Percentiles rank a stretch among this genome's conserved stretches.
phyloP scores from a whole-genome alignment of 2,113 vertebrate species.

The Pedetes capensis region DNA sequence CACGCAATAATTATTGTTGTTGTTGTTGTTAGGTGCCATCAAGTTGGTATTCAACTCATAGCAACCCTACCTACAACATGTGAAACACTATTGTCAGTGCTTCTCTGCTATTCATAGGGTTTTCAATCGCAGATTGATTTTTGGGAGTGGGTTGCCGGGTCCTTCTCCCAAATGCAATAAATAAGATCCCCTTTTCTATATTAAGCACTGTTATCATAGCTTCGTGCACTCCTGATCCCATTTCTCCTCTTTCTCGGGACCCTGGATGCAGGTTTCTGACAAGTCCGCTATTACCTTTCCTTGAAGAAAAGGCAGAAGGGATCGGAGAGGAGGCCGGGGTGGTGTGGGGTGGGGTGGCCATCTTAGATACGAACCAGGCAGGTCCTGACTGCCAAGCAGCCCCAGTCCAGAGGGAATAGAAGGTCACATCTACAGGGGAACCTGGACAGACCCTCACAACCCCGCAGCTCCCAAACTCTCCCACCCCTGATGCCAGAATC shows the following conservation, averaged over 20 bases:
- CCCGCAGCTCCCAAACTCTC: not conserved
- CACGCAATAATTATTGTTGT: conserved; percentile 27
- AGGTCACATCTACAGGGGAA: not conserved
- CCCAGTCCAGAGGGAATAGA: not conserved
- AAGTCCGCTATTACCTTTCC: not conserved
- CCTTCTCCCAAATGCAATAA: no score
- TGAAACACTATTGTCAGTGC: no score
- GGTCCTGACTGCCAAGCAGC: not conserved
- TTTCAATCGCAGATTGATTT: no score
- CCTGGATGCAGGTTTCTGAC: conserved; percentile 37
- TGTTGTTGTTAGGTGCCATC: no score
- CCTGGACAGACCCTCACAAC: not conserved
- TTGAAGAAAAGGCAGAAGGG: not conserved
- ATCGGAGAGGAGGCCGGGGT: not conserved
- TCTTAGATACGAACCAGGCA: not conserved
- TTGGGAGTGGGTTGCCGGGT: no score
- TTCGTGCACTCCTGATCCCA: not conserved
- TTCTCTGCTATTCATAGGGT: no score
- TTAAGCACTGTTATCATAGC: not conserved
- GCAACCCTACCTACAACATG: no score
- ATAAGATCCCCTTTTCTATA: not conserved
- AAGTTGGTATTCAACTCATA: no score
- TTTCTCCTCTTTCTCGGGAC: not conserved
- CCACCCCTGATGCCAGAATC: not conserved
- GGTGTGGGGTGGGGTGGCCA: not conserved